Percentiles rank a stretch among this genome's conserved stretches.
phyloP scores from a whole-genome alignment of 2,797 vertebrate species.

The Melanogrammus aeglefinus region DNA sequence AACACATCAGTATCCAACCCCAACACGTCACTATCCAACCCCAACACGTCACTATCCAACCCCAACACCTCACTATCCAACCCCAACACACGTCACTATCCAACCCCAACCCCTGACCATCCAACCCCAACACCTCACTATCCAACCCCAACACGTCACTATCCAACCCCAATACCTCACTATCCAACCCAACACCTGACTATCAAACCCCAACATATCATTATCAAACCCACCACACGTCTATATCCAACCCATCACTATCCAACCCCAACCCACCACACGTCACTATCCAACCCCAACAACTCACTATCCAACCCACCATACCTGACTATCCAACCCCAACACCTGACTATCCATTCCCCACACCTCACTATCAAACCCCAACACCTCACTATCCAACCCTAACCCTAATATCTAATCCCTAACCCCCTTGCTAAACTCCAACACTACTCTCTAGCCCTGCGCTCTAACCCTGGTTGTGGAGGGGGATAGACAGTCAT shows the following conservation, averaged over 20 bases:
- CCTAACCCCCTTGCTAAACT: neutral
- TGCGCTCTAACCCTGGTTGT: neutral
- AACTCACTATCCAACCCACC: neutral
- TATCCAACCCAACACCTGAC: neutral
- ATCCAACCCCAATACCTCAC: neutral
- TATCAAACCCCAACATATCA: too few species aligned
- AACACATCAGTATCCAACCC: neutral
- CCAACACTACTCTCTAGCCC: neutral
- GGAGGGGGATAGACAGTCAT: neutral
- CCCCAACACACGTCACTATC: too few species aligned
- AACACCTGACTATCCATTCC: neutral
- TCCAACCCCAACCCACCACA: too few species aligned
- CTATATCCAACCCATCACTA: too few species aligned
- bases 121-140: conserved; percentile 46
- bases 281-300: too few species aligned
- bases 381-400: neutral
- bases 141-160: neutral
- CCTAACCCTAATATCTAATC: neutral
- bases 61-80: too few species aligned
- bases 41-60: too few species aligned
- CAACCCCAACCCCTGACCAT: too few species aligned
- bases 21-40: neutral
- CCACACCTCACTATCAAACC: neutral
- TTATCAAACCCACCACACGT: too few species aligned
- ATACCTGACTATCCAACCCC: conserved; percentile 38